Base-by-base conservation (phyloP, 2,113 vertebrate genomes). In the Piliocolobus tephrosceles region DNA sequence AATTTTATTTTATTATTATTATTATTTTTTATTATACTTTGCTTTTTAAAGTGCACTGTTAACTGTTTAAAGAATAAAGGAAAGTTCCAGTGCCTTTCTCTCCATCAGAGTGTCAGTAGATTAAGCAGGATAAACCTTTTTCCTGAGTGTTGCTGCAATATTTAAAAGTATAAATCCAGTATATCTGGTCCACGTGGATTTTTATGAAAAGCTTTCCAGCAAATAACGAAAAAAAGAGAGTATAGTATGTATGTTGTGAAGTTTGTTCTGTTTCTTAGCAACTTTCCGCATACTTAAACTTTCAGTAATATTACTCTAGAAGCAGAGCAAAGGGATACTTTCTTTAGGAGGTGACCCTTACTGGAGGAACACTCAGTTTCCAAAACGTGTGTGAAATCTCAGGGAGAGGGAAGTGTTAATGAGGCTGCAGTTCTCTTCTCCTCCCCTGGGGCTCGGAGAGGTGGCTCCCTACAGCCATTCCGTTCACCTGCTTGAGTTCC, bases 401-500 rank as follows among this genome's bases (percentile, higher is more conserved):
- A 20, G 43, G 10, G 17, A 0, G 11, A 66, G 47, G 89, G 84
- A 97, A 85, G 85, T 17, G 86, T 79, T 61, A 85, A 84, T 18
- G 35, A 94, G 70, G 23, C 91, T 92, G 91, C 83, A 79, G 2
- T 32, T 32, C 83, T 79, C 75, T 55, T 94, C 86, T 89, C 90
- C 6, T 0, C 9, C 45, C 27, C 9, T 75, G 88, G 13, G 13
- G 30, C 52, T 81, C 82, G 88, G 11, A 81, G 88, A 70, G 96
- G 35, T 2, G 72, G 38, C 38, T 81, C 92, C 70, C 32, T 3
- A 1, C 8, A 79, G 93, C 83, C 52, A 9, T 70, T 73, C 83
- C 45, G 94, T 70, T 97, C 95, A 1, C 94, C 98, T 97, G 81
- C 89, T 90, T 14, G 68, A 70, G 70, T 75, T 98, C 58, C 75